Percentiles rank a stretch among this genome's conserved stretches.
phyloP scores from a whole-genome alignment of 2,113 vertebrate genomes.

The Hippolais icterina region DNA sequence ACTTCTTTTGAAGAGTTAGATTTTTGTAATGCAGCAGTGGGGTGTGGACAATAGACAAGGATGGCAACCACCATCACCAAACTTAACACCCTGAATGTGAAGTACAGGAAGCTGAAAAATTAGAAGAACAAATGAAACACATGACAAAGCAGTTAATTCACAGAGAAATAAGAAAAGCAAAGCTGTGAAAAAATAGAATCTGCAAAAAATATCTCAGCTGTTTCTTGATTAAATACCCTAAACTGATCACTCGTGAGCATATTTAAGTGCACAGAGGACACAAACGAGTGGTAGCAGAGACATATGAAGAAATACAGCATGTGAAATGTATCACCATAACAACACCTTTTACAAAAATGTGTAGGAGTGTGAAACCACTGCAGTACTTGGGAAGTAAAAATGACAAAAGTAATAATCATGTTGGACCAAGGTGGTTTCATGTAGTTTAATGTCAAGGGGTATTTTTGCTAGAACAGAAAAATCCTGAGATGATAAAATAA shows the following conservation, averaged over 20 bases:
- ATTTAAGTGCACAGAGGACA: background rate
- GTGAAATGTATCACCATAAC: slow-evolving; percentile 24
- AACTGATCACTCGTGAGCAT: background rate
- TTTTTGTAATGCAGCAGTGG: background rate
- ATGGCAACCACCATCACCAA: background rate
- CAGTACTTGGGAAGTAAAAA: background rate
- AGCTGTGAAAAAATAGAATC: background rate
- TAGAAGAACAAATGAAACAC: background rate
- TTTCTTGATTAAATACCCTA: background rate
- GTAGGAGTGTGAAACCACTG: slow-evolving; percentile 7
- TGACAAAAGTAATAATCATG: background rate
- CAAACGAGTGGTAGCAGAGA: background rate
- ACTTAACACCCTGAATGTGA: background rate
- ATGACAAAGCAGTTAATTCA: background rate
- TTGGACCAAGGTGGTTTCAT: background rate
- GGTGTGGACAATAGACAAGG: background rate
- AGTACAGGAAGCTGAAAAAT: background rate
- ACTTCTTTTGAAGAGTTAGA: background rate
- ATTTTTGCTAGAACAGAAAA: background rate
- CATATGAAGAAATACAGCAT: background rate
- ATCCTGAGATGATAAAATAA: background rate
- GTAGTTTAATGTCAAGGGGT: background rate
- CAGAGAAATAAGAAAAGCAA: background rate
- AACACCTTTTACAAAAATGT: background rate
- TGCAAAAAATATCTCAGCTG: background rate